phyloP scores from a whole-genome alignment of 2,888 invertebrate genomes.

The Pseudeuparius sepicola region DNA sequence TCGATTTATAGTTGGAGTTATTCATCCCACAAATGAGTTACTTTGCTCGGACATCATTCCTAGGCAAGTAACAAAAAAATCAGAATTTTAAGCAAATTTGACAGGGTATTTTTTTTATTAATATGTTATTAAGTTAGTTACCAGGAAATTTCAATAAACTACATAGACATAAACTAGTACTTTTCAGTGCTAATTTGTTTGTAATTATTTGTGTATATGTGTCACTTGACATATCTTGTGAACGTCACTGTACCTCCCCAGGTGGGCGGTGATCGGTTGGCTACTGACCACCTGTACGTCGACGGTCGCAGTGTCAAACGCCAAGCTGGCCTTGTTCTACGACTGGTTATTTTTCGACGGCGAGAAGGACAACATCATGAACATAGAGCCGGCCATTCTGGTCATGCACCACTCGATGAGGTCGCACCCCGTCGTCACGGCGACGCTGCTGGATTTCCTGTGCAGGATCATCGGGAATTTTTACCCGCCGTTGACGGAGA shows the following conservation, averaged over 20 bases:
- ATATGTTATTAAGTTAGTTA: too few relatives aligned
- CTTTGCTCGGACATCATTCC: conserved; percentile 92
- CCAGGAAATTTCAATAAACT: too few relatives aligned
- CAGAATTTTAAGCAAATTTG: too few relatives aligned
- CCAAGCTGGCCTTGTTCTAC: conserved; percentile 84
- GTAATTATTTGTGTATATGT: too few relatives aligned
- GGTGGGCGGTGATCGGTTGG: conserved; percentile 95
- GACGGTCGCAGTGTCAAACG: conserved; percentile 80
- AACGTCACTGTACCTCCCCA: too few relatives aligned
- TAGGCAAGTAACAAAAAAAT: too few relatives aligned
- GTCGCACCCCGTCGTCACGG: conserved; percentile 84
- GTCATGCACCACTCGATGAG: conserved; percentile 92
- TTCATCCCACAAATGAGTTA: conserved; percentile 88
- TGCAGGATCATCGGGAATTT: conserved; percentile 86
- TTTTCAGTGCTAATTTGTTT: too few relatives aligned
- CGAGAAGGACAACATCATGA: conserved; percentile 90
- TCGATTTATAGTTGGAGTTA: conserved; percentile 85
- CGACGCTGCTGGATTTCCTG: conserved; percentile 81
- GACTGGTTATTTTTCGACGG: conserved; percentile 91
- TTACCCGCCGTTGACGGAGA: conserved; percentile 67
- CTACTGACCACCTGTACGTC: conserved; percentile 84
- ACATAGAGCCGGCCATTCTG: conserved; percentile 87
- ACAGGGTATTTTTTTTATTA: too few relatives aligned
- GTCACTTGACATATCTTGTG: too few relatives aligned
- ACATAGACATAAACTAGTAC: too few relatives aligned